Conservation (phyloP, 2,113 vertebrate genomes). For the Ondatra zibethicus region DNA sequence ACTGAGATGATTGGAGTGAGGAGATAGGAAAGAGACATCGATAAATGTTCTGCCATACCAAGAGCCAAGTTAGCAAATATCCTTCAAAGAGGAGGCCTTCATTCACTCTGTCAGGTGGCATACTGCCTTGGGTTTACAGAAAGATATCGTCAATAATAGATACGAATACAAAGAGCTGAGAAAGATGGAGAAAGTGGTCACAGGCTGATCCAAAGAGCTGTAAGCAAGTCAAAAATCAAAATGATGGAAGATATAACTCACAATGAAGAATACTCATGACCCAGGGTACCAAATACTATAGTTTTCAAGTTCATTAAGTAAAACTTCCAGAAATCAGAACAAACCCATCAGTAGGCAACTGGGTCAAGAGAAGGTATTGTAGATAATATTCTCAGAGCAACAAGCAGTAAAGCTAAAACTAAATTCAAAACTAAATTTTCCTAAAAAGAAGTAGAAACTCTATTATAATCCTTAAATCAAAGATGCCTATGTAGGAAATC, state of each 20-base stretch:
- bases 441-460: not conserved
- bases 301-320: not conserved
- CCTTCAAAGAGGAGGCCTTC: not conserved
- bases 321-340: not conserved
- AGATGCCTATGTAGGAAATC: not conserved
- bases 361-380: not conserved
- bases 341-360: not conserved
- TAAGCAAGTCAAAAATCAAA: conserved; percentile 8
- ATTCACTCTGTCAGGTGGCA: not conserved
- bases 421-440: not conserved
- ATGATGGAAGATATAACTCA: not conserved
- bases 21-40: not conserved
- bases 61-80: not conserved
- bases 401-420: not conserved
- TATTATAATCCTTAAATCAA: not conserved
- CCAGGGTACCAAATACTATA: not conserved
- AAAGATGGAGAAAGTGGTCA: not conserved
- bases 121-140: not conserved
- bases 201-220: not conserved
- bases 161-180: not conserved
- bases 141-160: not conserved
- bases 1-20: not conserved
- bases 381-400: not conserved
- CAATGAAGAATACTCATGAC: not conserved
- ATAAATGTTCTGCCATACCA: not conserved